phyloP scores from a whole-genome alignment of 2,888 invertebrate species.

The Volucella bombylans region DNA sequence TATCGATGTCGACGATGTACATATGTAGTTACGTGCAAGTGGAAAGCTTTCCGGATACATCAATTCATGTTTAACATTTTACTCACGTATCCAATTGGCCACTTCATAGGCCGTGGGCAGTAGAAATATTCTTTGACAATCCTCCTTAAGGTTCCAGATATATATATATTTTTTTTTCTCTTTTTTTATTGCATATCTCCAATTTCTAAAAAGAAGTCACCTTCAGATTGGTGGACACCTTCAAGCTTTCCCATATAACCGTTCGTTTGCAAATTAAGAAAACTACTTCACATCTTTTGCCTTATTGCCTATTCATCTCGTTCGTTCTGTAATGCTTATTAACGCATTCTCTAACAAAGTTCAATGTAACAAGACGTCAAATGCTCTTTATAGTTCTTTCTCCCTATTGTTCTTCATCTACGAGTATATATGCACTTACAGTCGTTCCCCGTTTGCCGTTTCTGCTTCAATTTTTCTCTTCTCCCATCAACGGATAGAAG shows the following conservation, averaged over 20 bases:
- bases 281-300: conserved; percentile 29
- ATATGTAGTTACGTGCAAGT: background rate
- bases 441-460: no score
- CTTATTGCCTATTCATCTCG: conserved; percentile 49
- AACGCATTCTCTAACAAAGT: conserved; percentile 56
- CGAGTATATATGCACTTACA: background rate
- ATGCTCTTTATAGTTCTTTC: conserved; percentile 14
- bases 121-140: no score
- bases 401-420: background rate
- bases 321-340: conserved; percentile 50
- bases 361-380: conserved; percentile 63
- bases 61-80: conserved; percentile 26
- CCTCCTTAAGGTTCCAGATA: no score
- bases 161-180: no score
- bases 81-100: conserved; percentile 40
- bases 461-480: no score
- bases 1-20: no score
- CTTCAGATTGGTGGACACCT: no score
- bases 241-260: conserved; percentile 4
- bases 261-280: conserved; percentile 48
- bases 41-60: conserved; percentile 16
- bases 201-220: no score
- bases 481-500: background rate
- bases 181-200: no score
- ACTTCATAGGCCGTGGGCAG: background rate